Evolutionary conservation across 2,113 vertebrate genomes (phyloP).

Genomic region (Chauna torquata): DNA sequence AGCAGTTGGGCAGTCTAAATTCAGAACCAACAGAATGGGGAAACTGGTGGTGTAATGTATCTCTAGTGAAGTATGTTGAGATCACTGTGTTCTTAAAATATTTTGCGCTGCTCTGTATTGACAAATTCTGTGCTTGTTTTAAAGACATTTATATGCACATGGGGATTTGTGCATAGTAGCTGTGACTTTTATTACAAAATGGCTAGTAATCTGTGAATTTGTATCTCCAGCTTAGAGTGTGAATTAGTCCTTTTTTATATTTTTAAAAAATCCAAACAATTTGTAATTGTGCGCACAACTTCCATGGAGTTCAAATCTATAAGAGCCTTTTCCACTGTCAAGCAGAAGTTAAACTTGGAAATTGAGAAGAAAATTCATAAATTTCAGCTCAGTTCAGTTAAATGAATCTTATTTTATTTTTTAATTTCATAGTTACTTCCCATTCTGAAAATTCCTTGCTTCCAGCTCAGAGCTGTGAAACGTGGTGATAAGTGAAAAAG

Average conservation of each 20-base stretch:
- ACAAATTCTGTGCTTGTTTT: neutral
- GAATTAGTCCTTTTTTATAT: neutral
- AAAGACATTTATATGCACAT: neutral
- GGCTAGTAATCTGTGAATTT: neutral
- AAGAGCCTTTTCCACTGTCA: neutral
- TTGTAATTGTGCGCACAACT: neutral
- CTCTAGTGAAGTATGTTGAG: neutral
- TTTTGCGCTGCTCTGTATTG: neutral
- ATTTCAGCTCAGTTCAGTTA: neutral
- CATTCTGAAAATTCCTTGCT: neutral
- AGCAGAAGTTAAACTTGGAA: neutral
- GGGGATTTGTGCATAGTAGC: neutral
- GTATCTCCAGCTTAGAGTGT: neutral
- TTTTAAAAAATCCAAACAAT: neutral
- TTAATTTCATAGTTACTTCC: neutral
- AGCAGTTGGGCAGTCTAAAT: neutral
- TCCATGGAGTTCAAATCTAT: neutral
- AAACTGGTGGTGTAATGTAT: neutral
- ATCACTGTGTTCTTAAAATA: neutral
- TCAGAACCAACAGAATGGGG: neutral
- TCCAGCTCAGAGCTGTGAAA: neutral
- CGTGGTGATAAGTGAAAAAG: neutral
- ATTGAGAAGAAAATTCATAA: neutral
- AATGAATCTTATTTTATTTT: neutral
- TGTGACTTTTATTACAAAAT: neutral